Conservation (phyloP, 1,140 invertebrate genomes). For the Nasonia giraulti region DNA sequence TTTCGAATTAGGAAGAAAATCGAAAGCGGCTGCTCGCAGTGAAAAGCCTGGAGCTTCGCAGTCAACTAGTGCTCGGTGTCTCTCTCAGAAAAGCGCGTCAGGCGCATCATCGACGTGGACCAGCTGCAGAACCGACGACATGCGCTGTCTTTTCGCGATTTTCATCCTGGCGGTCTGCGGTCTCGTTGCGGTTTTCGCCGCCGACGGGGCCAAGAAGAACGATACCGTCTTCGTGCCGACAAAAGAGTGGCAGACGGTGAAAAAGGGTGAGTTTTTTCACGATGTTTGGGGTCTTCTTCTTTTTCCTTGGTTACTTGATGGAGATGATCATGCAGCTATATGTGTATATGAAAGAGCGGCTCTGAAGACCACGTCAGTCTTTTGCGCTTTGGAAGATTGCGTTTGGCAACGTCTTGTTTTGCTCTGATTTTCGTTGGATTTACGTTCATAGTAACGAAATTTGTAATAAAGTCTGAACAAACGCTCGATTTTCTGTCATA, state of each 20-base stretch:
- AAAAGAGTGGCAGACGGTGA: slow-evolving; percentile 77
- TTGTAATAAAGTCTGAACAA: too few relatives aligned
- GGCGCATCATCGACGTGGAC: not conserved
- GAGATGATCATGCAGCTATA: not conserved
- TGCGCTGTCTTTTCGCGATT: not conserved
- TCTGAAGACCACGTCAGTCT: slow-evolving; percentile 25
- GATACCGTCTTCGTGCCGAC: slow-evolving; percentile 75
- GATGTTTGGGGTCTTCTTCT: slow-evolving; percentile 4
- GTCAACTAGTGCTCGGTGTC: not conserved
- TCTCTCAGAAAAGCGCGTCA: not conserved
- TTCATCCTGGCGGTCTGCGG: not conserved
- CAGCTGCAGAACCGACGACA: not conserved
- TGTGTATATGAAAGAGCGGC: not conserved
- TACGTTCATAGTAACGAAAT: too few relatives aligned
- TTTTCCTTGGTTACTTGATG: slow-evolving; percentile 52
- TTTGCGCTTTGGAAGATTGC: not conserved
- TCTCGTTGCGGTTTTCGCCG: slow-evolving; percentile 21
- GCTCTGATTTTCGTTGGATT: not conserved
- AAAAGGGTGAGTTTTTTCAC: slow-evolving; percentile 73
- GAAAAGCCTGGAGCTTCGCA: not conserved
- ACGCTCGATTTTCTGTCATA: not conserved
- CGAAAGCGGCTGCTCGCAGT: not conserved
- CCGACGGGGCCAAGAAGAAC: slow-evolving; percentile 58
- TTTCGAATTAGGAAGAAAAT: slow-evolving; percentile 22
- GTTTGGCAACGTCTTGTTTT: not conserved